These are phyloP conservation scores for Craseonycteris thonglongyai DNA, from an alignment of 2,113 vertebrate species.

Conservation along the genomic window DNA sequence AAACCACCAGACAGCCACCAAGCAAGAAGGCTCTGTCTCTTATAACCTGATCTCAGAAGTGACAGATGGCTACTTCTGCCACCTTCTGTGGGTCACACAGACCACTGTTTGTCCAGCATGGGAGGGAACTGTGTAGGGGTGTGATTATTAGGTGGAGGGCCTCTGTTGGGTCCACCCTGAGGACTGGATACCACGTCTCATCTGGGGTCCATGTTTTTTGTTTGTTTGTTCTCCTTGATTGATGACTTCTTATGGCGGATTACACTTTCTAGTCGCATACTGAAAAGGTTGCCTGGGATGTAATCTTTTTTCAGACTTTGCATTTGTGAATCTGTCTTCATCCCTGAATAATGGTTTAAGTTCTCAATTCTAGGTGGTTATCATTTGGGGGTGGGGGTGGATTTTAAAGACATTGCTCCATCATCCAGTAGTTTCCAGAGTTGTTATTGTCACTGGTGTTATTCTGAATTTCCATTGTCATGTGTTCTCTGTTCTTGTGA, in stretches of 20 bases:
- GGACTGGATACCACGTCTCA: background rate
- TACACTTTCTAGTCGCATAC: background rate
- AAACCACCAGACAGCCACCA: background rate
- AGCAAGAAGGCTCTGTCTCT: background rate
- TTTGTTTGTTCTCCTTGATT: background rate
- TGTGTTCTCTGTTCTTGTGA: background rate
- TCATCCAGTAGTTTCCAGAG: background rate
- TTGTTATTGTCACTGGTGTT: background rate
- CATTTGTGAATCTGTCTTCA: background rate
- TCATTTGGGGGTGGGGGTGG: too few species aligned
- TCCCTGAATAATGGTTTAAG: background rate
- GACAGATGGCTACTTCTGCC: background rate
- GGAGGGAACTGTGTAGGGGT: background rate
- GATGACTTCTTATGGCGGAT: background rate
- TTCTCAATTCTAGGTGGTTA: background rate
- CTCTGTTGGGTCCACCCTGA: background rate
- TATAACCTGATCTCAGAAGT: background rate
- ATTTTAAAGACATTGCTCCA: background rate
- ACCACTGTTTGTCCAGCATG: background rate
- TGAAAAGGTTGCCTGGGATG: background rate
- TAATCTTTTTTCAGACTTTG: background rate
- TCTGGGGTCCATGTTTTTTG: background rate
- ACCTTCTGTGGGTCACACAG: background rate
- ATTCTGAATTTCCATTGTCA: background rate
- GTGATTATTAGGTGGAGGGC: background rate